Conservation (phyloP, 2,888 invertebrate genomes). For the Rhogogaster chlorosoma region DNA sequence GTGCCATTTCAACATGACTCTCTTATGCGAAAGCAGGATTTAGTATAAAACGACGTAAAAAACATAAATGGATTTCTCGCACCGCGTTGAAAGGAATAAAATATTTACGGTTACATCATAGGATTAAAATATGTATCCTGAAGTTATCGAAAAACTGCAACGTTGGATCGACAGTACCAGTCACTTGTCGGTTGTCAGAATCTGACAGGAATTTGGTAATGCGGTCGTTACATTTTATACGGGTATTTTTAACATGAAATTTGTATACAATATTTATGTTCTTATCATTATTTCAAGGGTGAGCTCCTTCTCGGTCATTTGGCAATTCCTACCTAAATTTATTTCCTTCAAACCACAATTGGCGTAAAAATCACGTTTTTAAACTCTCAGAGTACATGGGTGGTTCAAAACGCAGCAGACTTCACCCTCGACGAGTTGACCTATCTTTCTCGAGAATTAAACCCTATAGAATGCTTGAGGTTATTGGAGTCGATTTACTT, state of each 20-base stretch:
- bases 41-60: background rate
- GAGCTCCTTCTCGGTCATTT: background rate
- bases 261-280: conserved; percentile 61
- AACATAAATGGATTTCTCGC: background rate
- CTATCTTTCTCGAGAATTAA: conserved; percentile 60
- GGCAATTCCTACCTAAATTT: background rate
- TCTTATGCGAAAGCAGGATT: background rate
- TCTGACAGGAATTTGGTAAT: conserved; percentile 57
- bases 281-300: conserved; percentile 59
- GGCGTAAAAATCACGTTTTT: background rate
- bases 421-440: conserved; percentile 61
- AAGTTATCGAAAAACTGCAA: conserved; percentile 24
- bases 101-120: conserved; percentile 36
- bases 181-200: conserved; percentile 49
- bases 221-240: conserved; percentile 58
- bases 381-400: conserved; percentile 55
- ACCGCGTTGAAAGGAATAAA: background rate
- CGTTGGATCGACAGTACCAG: conserved; percentile 22
- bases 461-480: conserved; percentile 62
- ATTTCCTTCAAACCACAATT: background rate
- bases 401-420: conserved; percentile 56
- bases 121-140: background rate
- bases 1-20: conserved; percentile 3
- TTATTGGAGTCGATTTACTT: conserved; percentile 59
- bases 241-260: conserved; percentile 64